Percentiles rank a stretch among this genome's conserved stretches.
Conservation (phyloP, 2,888 invertebrate genomes). For the Rhingia campestris region DNA sequence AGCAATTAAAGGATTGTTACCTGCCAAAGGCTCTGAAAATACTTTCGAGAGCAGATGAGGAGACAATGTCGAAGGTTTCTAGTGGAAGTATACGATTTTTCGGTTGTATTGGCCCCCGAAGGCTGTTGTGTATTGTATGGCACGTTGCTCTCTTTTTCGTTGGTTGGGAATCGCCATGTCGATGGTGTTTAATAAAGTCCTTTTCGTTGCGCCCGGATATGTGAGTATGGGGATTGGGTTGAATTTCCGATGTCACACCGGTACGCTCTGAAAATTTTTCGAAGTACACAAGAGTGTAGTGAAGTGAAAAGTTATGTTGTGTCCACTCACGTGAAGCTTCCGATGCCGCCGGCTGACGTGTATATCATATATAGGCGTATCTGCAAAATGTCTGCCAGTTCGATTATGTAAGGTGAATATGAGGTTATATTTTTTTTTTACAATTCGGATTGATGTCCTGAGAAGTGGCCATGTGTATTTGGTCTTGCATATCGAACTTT, state of each 20-base stretch:
- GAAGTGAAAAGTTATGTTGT: constrained; percentile 68
- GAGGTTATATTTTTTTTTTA: background rate
- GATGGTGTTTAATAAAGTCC: constrained; percentile 50
- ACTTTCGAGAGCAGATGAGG: background rate
- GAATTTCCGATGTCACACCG: constrained; percentile 24
- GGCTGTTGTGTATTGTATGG: constrained; percentile 4
- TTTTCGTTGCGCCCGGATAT: constrained; percentile 8
- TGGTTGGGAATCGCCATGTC: constrained; percentile 32
- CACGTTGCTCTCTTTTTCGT: constrained; percentile 40
- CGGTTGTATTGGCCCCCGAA: constrained; percentile 1
- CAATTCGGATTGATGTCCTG: constrained; percentile 4
- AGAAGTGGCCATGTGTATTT: background rate
- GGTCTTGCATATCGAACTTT: no score
- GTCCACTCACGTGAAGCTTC: constrained; percentile 49
- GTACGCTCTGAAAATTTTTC: constrained; percentile 20
- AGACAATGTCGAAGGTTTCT: constrained; percentile 27
- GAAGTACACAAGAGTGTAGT: constrained; percentile 16
- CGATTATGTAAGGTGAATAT: background rate
- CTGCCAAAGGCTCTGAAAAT: constrained; percentile 42
- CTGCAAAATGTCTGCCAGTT: constrained; percentile 2
- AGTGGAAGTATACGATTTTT: constrained; percentile 19
- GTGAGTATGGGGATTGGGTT: constrained; percentile 4
- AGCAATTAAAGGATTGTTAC: constrained; percentile 65
- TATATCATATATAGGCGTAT: constrained; percentile 8
- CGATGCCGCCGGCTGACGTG: constrained; percentile 43